Percentiles rank a stretch among this genome's conserved stretches.
phyloP scores from a whole-genome alignment of 2,797 vertebrate genomes.

The Menidia menidia region DNA sequence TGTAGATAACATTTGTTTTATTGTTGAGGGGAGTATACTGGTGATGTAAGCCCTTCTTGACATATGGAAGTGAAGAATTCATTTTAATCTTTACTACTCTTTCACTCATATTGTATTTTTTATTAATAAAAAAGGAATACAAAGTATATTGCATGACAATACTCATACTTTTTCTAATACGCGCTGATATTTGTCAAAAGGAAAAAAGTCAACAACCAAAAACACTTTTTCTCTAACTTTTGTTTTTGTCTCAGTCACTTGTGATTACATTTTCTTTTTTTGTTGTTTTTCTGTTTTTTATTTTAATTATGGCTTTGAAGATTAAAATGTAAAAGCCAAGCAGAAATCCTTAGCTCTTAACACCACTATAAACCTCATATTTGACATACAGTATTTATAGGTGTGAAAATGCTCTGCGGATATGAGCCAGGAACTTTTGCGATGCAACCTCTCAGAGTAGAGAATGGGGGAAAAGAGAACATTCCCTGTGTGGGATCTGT shows the following conservation, averaged over 20 bases:
- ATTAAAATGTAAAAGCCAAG: conserved; percentile 16
- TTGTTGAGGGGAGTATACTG: background rate
- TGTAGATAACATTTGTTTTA: no score
- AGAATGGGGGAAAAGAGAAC: conserved; percentile 2
- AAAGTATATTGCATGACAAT: no score
- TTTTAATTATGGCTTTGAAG: conserved; percentile 22
- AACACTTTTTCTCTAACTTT: conserved; percentile 15
- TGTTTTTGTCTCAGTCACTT: conserved; percentile 3
- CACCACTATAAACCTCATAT: conserved; percentile 41
- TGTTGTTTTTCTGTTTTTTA: conserved; percentile 11
- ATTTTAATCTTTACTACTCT: no score
- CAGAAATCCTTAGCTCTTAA: conserved; percentile 20
- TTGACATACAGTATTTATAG: conserved; percentile 55
- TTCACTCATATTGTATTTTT: no score
- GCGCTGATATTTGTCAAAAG: background rate
- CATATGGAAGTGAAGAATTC: background rate
- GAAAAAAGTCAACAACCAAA: conserved; percentile 2
- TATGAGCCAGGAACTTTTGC: conserved; percentile 39
- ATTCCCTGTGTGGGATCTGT: conserved; percentile 52
- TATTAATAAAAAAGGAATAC: no score
- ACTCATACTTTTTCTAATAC: background rate
- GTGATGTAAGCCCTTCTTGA: background rate
- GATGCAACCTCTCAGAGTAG: conserved; percentile 8
- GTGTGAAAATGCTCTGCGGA: conserved; percentile 40
- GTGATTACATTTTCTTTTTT: conserved; percentile 15